phyloP scores from a whole-genome alignment of 2,888 invertebrate species.

The Drymonia ruficornis region DNA sequence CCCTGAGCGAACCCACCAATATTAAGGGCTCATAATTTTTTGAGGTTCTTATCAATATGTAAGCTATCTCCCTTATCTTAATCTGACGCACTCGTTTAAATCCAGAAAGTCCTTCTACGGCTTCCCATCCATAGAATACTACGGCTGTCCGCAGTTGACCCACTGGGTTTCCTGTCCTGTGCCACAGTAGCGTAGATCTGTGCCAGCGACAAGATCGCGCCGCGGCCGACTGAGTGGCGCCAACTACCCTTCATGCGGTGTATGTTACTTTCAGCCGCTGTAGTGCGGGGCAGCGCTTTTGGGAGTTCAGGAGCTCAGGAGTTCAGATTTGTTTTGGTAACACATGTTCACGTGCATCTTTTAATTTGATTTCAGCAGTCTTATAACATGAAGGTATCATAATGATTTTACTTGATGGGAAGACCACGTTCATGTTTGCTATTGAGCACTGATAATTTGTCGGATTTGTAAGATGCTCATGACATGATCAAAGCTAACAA shows the following conservation, averaged over 20 bases:
- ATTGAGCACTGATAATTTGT: too few relatives aligned
- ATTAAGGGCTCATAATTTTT: too few relatives aligned
- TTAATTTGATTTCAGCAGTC: too few relatives aligned
- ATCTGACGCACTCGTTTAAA: too few relatives aligned
- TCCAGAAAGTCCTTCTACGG: too few relatives aligned
- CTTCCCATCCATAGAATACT: background rate
- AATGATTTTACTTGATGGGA: background rate
- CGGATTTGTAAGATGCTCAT: too few relatives aligned
- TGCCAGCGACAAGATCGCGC: constrained; percentile 52
- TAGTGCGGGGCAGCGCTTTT: constrained; percentile 13
- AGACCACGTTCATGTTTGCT: too few relatives aligned
- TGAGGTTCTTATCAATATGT: too few relatives aligned
- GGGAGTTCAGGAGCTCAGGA: background rate
- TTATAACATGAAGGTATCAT: too few relatives aligned
- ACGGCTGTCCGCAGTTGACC: constrained; percentile 10
- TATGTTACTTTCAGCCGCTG: constrained; percentile 34
- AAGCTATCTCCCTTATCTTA: too few relatives aligned
- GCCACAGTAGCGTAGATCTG: constrained; percentile 41
- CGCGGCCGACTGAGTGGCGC: constrained; percentile 55
- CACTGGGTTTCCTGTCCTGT: constrained; percentile 13
- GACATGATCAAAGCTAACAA: too few relatives aligned
- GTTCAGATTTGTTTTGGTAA: background rate
- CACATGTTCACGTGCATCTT: background rate
- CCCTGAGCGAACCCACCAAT: too few relatives aligned
- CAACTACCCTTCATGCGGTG: constrained; percentile 42